Evolutionary conservation across 2,113 vertebrate species (phyloP), one percentile per base, ranked within the genome.

Genomic region (Melanostigma gelatinosum): DNA sequence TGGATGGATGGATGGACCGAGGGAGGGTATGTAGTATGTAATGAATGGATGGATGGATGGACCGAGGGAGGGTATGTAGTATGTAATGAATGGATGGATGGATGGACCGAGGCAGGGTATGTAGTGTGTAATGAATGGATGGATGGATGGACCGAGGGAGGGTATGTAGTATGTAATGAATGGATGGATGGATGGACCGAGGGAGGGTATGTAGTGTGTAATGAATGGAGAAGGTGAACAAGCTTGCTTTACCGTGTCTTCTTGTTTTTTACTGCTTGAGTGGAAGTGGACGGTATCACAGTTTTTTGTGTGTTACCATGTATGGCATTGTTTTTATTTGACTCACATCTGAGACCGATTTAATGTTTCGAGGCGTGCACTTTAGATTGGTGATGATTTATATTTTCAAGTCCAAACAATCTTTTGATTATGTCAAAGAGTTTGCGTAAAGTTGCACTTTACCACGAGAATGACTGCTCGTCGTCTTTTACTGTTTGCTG

Each of bases 11-110:
- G n/a, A n/a, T n/a, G n/a, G n/a, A n/a, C n/a, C n/a, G n/a, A n/a
- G n/a, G n/a, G n/a, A n/a, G n/a, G n/a, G n/a, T n/a, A n/a, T n/a
- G n/a, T n/a, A n/a, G n/a, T n/a, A n/a, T n/a, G n/a, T n/a, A n/a
- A n/a, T n/a, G n/a, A n/a, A n/a, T n/a, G n/a, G n/a, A n/a, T n/a
- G n/a, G n/a, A n/a, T 54, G 80, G 68, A 50, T 22, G 29, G 77
- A 85, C 11, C 60, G 69, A 60, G 12, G 69, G 73, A 77, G 68
- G 69, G 61, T 64, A 24, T 50, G 62, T 34, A 52, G 24, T 24
- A 44, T 64, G 72, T 76, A 73, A 69, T 76, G 44, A 80, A 78
- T 63, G 81, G 64, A 71, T 58, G 77, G 66, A n/a, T n/a, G n/a
- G n/a, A n/a, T n/a, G n/a, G n/a, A n/a, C n/a, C n/a, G n/a, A n/a